These are phyloP conservation scores for Drosophila lowei DNA, from an alignment of 1,140 invertebrate genomes.

Conservation along the genomic window DNA sequence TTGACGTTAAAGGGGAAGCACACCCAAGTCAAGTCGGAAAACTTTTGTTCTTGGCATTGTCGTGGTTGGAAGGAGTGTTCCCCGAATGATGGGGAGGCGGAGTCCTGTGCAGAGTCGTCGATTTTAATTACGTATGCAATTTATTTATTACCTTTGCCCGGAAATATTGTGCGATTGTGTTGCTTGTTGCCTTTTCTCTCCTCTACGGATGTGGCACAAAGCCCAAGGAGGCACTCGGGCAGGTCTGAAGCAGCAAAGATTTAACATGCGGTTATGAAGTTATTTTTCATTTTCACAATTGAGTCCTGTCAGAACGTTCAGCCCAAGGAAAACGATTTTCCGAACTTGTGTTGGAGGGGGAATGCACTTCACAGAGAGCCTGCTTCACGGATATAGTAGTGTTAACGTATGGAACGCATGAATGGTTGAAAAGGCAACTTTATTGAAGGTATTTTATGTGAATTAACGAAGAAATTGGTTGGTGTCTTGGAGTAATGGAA, in stretches of 20 bases:
- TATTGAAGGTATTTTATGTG: no score
- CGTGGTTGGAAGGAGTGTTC: no score
- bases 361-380: background rate
- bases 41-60: slow-evolving; percentile 58
- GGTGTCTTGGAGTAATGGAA: no score
- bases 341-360: background rate
- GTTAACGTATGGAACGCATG: no score
- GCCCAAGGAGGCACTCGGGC: background rate
- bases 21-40: slow-evolving; percentile 67
- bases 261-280: slow-evolving; percentile 73
- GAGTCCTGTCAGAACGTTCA: slow-evolving; percentile 53
- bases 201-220: slow-evolving; percentile 39
- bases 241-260: slow-evolving; percentile 27
- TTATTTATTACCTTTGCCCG: slow-evolving; percentile 79
- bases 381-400: no score
- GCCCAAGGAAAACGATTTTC: background rate
- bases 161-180: slow-evolving; percentile 78
- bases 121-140: slow-evolving; percentile 82
- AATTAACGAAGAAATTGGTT: no score
- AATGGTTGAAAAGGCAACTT: no score
- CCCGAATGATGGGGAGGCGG: no score
- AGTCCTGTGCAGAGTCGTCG: slow-evolving; percentile 70
- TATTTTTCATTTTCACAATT: slow-evolving; percentile 74
- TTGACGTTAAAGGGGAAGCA: slow-evolving; percentile 73
- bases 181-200: slow-evolving; percentile 28